phyloP scores from a whole-genome alignment of 2,797 vertebrate species.

The Basileuterus tristriatus region DNA sequence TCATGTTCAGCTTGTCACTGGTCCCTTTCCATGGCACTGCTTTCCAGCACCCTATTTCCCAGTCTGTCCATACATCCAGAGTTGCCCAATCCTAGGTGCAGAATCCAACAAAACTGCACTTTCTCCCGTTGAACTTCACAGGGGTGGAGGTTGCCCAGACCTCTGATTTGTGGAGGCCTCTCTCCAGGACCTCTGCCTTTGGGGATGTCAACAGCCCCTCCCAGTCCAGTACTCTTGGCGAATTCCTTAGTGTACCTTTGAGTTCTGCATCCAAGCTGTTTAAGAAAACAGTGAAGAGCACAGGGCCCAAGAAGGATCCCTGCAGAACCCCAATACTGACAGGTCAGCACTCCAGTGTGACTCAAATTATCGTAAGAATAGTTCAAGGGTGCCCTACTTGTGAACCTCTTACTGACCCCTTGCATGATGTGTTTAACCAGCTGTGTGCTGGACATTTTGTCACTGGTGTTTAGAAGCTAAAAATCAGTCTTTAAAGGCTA shows the following conservation, averaged over 20 bases:
- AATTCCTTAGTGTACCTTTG: background rate
- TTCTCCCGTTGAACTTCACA: background rate
- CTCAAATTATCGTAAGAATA: background rate
- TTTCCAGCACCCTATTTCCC: background rate
- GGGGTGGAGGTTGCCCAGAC: background rate
- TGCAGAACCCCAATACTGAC: background rate
- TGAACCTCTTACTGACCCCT: background rate
- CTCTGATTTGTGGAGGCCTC: background rate
- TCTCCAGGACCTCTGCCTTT: background rate
- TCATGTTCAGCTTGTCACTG: background rate
- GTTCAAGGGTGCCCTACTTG: too few species aligned
- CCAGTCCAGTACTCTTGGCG: rapidly evolving
- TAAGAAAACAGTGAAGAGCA: background rate
- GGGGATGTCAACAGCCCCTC: background rate
- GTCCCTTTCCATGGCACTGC: background rate
- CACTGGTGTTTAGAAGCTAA: background rate
- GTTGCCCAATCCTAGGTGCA: rapidly evolving
- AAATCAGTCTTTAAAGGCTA: background rate
- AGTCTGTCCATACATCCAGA: background rate
- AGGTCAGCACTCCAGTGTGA: rapidly evolving
- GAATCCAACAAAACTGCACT: background rate
- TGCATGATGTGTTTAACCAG: background rate
- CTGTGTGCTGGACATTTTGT: background rate
- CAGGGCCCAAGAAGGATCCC: background rate
- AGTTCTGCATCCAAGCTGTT: background rate